Base-by-base conservation (phyloP, 2,797 vertebrate genomes). In the Dendrocincla tyrannina region DNA sequence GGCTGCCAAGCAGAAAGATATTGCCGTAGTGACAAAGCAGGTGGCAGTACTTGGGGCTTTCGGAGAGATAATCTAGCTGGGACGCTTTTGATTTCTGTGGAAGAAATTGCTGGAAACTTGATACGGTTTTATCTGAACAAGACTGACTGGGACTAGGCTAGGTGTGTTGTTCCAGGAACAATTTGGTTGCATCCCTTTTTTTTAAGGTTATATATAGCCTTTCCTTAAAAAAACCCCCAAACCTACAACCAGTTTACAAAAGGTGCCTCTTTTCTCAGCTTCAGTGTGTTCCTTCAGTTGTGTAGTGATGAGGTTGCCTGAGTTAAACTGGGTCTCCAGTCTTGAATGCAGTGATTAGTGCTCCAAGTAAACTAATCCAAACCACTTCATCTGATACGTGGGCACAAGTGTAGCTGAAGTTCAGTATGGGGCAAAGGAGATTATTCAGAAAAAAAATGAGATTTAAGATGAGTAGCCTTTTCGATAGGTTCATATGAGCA, bases 1-100 rank as follows among this genome's bases (percentile, higher is more conserved):
- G 56, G 37, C 94, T 96, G 92, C 92, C 92, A 93, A 90, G 85
- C 67, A 76, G 69, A 68, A 79, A 86, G 89, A 67, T 88, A 59
- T 16, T 72, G 59, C 59, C 55, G 1, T 41, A 84, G 59, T 56
- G 74, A 82, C 88, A 93, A 94, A 91, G 92, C 89, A 49, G 66
- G 87, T 92, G 78, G 89, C 79, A 85, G 47, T 69, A 41, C 73
- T 77, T 11, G 3, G 69, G 58, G 25, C 72, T 93, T 89, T 63
- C 28, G 22, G 28, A 41, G 76, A 75, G 55, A 89, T 50, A 74
- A 83, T 66, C 53, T 47, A 33, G 59, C 73, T 84, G 73, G 5
- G 17, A 39, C 0, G 1, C 78, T 93, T 82, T 28, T 72, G 62
- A 72, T 73, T 95, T 84, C 80, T 63, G 42, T 75, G 52, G 76